A percentile compares a stretch with the other conserved stretches of the same genome.
Conservation (phyloP, 2,113 vertebrate genomes). For the Vulpes ferrilata region DNA sequence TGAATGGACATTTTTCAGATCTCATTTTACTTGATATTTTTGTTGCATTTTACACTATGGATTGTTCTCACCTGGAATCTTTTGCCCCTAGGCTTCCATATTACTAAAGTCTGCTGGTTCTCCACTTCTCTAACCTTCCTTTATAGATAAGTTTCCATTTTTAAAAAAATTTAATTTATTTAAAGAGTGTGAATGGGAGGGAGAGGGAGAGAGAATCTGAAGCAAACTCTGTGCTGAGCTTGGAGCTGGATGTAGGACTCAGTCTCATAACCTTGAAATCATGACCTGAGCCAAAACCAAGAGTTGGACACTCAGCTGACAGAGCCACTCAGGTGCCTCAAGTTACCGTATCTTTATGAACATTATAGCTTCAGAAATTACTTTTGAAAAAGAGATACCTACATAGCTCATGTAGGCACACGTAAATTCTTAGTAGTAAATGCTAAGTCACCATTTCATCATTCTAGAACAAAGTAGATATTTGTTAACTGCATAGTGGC, state of each 20-base stretch:
- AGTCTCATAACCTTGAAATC: background rate
- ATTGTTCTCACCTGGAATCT: background rate
- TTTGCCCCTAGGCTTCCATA: background rate
- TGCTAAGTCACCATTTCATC: background rate
- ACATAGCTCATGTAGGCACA: background rate
- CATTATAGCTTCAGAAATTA: conserved; percentile 9
- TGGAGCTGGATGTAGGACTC: background rate
- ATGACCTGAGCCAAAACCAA: background rate
- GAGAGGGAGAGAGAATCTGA: background rate
- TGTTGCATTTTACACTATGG: background rate
- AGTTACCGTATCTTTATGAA: background rate
- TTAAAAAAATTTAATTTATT: background rate
- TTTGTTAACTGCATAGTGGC: background rate
- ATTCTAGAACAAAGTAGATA: background rate
- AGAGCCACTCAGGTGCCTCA: background rate
- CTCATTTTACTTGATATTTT: background rate
- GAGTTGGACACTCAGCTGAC: background rate
- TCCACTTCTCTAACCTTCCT: background rate
- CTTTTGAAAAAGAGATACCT: background rate
- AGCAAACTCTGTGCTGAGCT: background rate
- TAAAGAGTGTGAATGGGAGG: background rate
- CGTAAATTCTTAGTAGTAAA: background rate
- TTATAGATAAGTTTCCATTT: background rate
- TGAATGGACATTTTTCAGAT: background rate
- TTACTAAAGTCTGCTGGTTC: background rate